These are phyloP conservation scores for Coelinius sp. DNA, from an alignment of 2,888 invertebrate species.

Conservation along the genomic window DNA sequence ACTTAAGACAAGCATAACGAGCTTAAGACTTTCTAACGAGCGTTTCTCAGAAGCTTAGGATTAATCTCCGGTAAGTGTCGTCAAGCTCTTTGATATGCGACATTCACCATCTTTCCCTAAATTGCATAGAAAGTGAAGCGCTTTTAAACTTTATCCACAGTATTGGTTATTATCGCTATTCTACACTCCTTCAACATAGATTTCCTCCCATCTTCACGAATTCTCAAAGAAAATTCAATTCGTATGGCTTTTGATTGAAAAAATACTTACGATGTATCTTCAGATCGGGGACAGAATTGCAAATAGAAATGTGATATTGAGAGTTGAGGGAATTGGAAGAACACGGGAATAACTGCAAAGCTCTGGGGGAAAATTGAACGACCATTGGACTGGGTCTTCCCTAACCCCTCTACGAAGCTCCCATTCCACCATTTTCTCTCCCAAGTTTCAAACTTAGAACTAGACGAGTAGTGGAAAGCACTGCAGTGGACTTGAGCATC, in stretches of 20 bases:
- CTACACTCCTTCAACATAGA: too few relatives aligned
- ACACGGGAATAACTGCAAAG: not conserved
- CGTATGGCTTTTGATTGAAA: not conserved
- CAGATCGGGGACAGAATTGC: not conserved
- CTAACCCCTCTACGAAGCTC: too few relatives aligned
- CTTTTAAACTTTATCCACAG: not conserved
- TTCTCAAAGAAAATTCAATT: not conserved
- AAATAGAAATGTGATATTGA: not conserved
- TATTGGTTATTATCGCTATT: not conserved
- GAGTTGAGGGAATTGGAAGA: not conserved
- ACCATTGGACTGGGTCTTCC: constrained; percentile 39
- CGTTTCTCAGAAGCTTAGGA: not conserved
- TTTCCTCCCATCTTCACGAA: not conserved
- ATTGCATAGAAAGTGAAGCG: not conserved
- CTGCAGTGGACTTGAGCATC: constrained; percentile 47
- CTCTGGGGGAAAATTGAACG: constrained; percentile 39
- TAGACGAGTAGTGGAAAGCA: constrained; percentile 31
- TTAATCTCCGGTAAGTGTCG: constrained; percentile 24
- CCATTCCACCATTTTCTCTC: constrained; percentile 7
- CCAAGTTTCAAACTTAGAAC: constrained; percentile 33
- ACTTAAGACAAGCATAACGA: constrained; percentile 2
- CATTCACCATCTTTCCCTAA: not conserved
- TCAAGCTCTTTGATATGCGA: constrained; percentile 10
- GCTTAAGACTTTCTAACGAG: constrained; percentile 15
- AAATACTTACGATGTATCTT: not conserved